Evolutionary conservation across 2,797 vertebrate species (phyloP), one percentile per base, ranked within the genome.

Genomic region (Sparus aurata): DNA sequence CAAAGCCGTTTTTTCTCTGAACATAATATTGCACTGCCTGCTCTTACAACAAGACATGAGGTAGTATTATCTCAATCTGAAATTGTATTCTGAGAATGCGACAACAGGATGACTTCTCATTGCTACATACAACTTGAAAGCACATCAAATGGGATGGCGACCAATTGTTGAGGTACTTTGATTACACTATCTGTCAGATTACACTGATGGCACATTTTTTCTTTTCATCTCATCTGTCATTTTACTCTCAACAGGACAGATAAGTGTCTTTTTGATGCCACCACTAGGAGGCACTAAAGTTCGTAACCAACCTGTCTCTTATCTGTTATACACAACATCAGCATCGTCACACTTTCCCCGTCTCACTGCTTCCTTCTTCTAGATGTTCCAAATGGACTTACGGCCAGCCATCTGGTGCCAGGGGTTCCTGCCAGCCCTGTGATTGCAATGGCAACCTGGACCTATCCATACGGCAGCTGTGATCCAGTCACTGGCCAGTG

Each of bases 331-430:
- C 12, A 69, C 27, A 25, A 0, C 38, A 58, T 49, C 41, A 16
- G 46, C 57, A 18, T 47, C 0, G 18, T 46, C 25, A 61, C 22
- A 55, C 23, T 7, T 45, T 27, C 63, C 17, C 79, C 34, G 20
- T 82, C 25, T 86, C 64, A 78, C 67, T 77, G 49, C 75, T 75
- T 75, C 80, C 77, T 62, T n/a, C n/a, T n/a, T 62, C 69, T 77
- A 99, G 98, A 87, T 99, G 98, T 93, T 94, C 96, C 73, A 97
- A n/a, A 97, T 63, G 98, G 98, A 63, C 95, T 97, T 95, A n/a
- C 43, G 98, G 98, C 69, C 95, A 94, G 73, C 97, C 98, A 68
- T 68, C 83, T 3, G 83, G n/a, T 95, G 85, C 96, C 96, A 18
- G 97, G 98, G n/a, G 95, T 81, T 97, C 91, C 0, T 99, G 98